phyloP scores from a whole-genome alignment of 2,113 vertebrate species.

The Cavia porcellus region DNA sequence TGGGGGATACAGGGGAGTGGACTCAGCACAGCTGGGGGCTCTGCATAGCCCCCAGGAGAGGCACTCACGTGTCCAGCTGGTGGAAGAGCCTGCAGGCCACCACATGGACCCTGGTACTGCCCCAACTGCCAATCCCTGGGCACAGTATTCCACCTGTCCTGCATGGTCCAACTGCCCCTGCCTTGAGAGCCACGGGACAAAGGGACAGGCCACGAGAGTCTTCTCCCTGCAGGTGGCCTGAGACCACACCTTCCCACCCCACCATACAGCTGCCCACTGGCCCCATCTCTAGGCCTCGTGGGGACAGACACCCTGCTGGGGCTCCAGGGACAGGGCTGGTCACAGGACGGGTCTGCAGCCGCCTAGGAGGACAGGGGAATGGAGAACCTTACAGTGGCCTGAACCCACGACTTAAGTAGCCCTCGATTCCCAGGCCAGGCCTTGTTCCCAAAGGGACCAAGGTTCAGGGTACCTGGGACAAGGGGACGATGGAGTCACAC shows the following conservation, averaged over 20 bases:
- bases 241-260: background rate
- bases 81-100: background rate
- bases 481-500: background rate
- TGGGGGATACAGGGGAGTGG: slow-evolving; percentile 57
- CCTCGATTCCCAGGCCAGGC: background rate
- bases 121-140: background rate
- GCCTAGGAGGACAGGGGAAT: background rate
- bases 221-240: background rate
- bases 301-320: background rate
- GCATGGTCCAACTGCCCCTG: background rate
- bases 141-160: background rate
- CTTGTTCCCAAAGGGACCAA: background rate
- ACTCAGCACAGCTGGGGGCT: background rate
- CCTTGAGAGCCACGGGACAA: background rate
- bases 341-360: background rate
- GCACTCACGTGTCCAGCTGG: background rate
- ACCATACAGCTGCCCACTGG: background rate
- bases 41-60: background rate
- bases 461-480: background rate
- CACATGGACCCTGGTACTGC: background rate
- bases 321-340: background rate
- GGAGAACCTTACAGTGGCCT: background rate
- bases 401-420: background rate
- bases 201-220: too few relatives aligned
- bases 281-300: background rate